Base-by-base conservation (phyloP, 2,888 invertebrate species). In the Cephus pulcher region DNA sequence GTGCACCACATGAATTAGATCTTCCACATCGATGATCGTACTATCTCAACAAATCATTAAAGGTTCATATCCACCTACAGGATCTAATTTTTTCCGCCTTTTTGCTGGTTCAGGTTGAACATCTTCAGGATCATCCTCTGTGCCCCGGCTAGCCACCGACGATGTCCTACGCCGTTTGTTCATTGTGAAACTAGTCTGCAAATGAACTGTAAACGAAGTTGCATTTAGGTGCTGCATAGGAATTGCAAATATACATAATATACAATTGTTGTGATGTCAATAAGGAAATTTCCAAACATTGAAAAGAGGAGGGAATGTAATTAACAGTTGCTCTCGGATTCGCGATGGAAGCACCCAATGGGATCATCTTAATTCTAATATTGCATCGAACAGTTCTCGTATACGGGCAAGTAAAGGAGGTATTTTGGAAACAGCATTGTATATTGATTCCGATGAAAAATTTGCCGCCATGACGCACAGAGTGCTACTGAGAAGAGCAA, bases 131-230 rank as follows among this genome's bases (percentile, higher is more conserved):
- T 96, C 96, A 76, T 95, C 95, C 83, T 95, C 95, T 79, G 94
- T 93, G 30, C 95, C 94, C 33, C 96, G 94, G 89, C 96, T 96
- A 1, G 96, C 95, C 78, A 95, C 96, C n/a, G 97, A 97, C 82
- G 96, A 97, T 74, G 96, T 96, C 85, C 97, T 94, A 85, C 96
- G 94, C 88, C 97, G 93, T 91, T 97, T 96, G 92, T 95, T 96
- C 95, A 97, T 95, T 79, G 84, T 86, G 84, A 74, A 73, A 73
- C 81, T 81, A 23, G 84, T 86, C 86, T 87, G 85, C 34, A 34
- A 79, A 34, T 69, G 56, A 76, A 73, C 12, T 33, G 30, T 71
- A 12, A 78, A 32, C n/a, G n/a, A 76, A 32, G 32, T 56, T 56
- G 9, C 56, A 56, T 23, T 23, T 56, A 56, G 2, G 0, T 9